Conservation (phyloP, 1,140 invertebrate species). For the Choristoneura fumiferana region DNA sequence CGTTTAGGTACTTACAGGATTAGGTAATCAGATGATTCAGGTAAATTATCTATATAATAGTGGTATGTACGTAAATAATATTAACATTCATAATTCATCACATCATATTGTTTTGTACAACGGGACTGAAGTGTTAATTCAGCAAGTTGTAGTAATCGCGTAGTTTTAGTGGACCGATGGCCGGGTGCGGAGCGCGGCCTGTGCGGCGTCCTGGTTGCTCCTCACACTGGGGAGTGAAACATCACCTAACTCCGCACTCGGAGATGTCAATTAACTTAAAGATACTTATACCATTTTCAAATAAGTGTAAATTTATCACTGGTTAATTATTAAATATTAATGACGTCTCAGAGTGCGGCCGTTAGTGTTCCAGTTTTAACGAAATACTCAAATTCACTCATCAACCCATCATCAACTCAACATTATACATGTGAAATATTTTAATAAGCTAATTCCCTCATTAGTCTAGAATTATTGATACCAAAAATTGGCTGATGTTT, state of each 20-base stretch:
- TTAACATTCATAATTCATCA: constrained; percentile 37
- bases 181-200: too few species aligned
- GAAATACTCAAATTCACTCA: constrained; percentile 2
- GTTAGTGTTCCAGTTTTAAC: background rate
- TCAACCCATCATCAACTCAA: background rate
- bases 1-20: constrained; percentile 53
- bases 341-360: background rate
- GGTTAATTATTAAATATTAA: too few species aligned
- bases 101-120: constrained; percentile 34
- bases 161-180: too few species aligned
- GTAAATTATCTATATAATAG: constrained; percentile 30
- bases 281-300: too few species aligned
- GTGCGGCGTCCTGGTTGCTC: too few species aligned
- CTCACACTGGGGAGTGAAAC: too few species aligned
- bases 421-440: constrained; percentile 10
- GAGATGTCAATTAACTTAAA: too few species aligned
- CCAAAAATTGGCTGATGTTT: constrained; percentile 50
- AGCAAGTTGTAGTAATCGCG: too few species aligned
- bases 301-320: too few species aligned
- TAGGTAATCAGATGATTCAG: constrained; percentile 41
- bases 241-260: too few species aligned
- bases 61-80: constrained; percentile 31
- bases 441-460: constrained; percentile 7
- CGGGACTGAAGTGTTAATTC: too few species aligned
- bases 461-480: constrained; percentile 43